Conservation (phyloP, 2,888 invertebrate genomes). For the Thelaira solivaga region DNA sequence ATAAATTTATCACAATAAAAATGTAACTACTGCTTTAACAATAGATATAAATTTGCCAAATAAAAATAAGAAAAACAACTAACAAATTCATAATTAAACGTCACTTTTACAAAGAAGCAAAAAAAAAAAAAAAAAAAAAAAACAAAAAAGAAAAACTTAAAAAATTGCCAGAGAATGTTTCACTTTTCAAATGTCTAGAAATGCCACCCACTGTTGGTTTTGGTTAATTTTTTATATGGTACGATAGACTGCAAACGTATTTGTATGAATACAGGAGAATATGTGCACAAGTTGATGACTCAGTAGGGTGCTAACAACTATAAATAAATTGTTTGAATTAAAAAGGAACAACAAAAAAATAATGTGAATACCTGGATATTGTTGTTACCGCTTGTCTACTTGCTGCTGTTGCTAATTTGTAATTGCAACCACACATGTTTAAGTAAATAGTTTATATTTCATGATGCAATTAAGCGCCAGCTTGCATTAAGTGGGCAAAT, state of each 20-base stretch:
- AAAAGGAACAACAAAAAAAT: constrained; percentile 37
- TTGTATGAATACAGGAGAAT: constrained; percentile 7
- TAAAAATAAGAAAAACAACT: constrained; percentile 38
- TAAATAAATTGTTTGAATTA: constrained; percentile 70
- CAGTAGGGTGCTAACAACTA: constrained; percentile 72
- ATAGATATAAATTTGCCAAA: constrained; percentile 47
- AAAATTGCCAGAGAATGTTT: constrained; percentile 36
- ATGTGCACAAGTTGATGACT: constrained; percentile 68
- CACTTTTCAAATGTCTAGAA: constrained; percentile 28
- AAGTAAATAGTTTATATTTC: neutral
- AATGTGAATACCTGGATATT: neutral
- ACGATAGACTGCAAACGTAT: neutral
- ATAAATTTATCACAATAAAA: constrained; percentile 74
- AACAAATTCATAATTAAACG: constrained; percentile 56
- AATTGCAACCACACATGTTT: constrained; percentile 63
- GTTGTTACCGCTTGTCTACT: constrained; percentile 23
- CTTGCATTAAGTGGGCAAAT: constrained; percentile 67
- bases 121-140: too few species aligned
- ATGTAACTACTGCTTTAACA: constrained; percentile 65
- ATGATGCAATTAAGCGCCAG: constrained; percentile 63
- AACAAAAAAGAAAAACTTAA: neutral
- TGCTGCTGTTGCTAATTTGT: constrained; percentile 43
- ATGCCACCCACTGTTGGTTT: constrained; percentile 62
- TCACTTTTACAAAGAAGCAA: constrained; percentile 31
- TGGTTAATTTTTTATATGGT: constrained; percentile 7